Percentiles rank a stretch among this genome's conserved stretches.
phyloP scores from a whole-genome alignment of 2,888 invertebrate genomes.

The Dioctria rufipes region DNA sequence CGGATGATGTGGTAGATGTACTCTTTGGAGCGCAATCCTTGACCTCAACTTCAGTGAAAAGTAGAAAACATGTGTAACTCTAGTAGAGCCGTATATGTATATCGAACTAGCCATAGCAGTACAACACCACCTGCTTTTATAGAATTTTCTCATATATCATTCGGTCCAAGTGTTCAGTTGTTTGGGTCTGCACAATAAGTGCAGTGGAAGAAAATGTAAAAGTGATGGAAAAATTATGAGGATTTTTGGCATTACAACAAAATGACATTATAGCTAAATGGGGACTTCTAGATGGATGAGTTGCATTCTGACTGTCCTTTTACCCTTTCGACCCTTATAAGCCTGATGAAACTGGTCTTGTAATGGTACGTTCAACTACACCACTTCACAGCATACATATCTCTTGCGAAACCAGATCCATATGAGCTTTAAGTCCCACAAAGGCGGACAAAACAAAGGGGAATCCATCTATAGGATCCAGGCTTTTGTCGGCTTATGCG shows the following conservation, averaged over 20 bases:
- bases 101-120: not conserved
- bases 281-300: constrained; percentile 3
- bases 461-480: constrained; percentile 12
- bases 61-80: constrained; percentile 27
- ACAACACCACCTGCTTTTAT: constrained; percentile 32
- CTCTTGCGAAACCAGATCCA: not conserved
- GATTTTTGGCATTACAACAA: constrained; percentile 9
- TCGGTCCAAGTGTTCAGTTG: not conserved
- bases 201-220: constrained; percentile 29
- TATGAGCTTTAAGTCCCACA: constrained; percentile 42
- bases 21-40: constrained; percentile 14
- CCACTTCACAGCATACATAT: not conserved
- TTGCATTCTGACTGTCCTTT: constrained; percentile 5
- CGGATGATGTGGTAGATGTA: not conserved
- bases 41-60: constrained; percentile 38
- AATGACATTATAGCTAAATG: not conserved
- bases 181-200: not conserved
- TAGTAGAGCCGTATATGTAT: not conserved
- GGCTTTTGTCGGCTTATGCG: constrained; percentile 54
- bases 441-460: constrained; percentile 34
- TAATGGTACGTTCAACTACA: constrained; percentile 1
- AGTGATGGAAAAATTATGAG: constrained; percentile 34
- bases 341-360: constrained; percentile 3
- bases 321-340: constrained; percentile 17
- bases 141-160: constrained; percentile 37